Evolutionary conservation across 2,113 vertebrate genomes (phyloP).

Genomic region (Melanerpes formicivorus): DNA sequence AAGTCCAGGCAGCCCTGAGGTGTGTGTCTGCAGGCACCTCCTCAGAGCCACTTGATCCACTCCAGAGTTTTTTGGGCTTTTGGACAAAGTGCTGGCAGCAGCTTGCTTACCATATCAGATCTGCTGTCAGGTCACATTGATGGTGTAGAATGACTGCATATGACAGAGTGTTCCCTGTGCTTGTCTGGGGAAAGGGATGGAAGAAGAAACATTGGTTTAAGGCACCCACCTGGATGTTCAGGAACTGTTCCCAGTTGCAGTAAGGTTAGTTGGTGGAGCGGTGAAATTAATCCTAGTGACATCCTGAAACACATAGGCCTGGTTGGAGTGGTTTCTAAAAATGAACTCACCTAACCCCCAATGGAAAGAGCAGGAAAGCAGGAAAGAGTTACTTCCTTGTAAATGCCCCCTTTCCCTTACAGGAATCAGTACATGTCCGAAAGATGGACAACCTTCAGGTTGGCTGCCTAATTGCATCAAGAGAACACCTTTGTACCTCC

Average conservation of each 20-base stretch:
- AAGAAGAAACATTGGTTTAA: background rate
- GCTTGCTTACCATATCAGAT: background rate
- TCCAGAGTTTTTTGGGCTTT: background rate
- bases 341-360: background rate
- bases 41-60: background rate
- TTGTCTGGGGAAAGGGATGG: background rate
- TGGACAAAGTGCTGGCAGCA: background rate
- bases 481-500: background rate
- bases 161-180: background rate
- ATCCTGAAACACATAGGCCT: constrained; percentile 30
- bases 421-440: background rate
- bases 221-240: constrained; percentile 5
- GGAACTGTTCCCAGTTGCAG: background rate
- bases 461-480: background rate
- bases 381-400: background rate
- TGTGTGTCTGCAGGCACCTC: background rate
- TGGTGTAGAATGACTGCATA: background rate
- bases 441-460: background rate
- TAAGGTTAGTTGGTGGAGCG: background rate
- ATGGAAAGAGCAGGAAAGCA: background rate
- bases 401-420: background rate
- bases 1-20: background rate
- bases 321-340: background rate
- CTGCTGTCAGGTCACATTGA: background rate
- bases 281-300: constrained; percentile 9